These are phyloP conservation scores for Danio jaintianensis DNA, from an alignment of 2,797 vertebrate species.

Conservation along the genomic window DNA sequence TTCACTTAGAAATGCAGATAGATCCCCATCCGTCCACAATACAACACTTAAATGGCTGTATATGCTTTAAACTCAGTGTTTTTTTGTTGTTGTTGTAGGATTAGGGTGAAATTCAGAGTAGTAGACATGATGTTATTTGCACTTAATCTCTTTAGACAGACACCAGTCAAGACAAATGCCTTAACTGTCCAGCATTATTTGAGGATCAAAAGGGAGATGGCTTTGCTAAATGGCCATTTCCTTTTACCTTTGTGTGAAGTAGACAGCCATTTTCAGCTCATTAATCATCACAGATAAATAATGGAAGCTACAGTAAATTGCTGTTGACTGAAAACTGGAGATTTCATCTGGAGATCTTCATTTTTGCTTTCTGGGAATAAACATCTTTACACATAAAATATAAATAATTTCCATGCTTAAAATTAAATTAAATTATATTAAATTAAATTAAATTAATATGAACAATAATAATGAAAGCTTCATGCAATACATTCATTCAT, in stretches of 20 bases:
- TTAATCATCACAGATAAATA: slow-evolving; percentile 5
- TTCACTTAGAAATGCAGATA: slow-evolving; percentile 47
- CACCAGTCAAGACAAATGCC: slow-evolving; percentile 35
- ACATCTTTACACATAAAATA: too few species aligned
- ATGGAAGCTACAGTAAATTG: slow-evolving; percentile 10
- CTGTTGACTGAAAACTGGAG: slow-evolving; percentile 35
- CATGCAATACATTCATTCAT: too few species aligned
- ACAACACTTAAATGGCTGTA: background rate
- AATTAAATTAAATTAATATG: too few species aligned
- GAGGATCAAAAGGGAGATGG: slow-evolving; percentile 40
- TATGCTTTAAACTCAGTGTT: background rate
- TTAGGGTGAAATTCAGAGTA: slow-evolving; percentile 1
- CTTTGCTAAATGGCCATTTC: slow-evolving; percentile 38
- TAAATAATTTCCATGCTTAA: too few species aligned
- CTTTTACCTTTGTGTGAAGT: slow-evolving; percentile 42
- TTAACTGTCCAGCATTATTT: slow-evolving; percentile 23
- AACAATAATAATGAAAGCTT: too few species aligned
- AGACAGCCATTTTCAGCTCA: slow-evolving; percentile 55
- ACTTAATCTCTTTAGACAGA: slow-evolving; percentile 34
- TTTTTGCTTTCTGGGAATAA: too few species aligned
- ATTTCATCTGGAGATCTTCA: slow-evolving; percentile 21
- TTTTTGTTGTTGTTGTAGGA: slow-evolving; percentile 6
- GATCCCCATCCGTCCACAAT: slow-evolving; percentile 38
- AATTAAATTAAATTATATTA: too few species aligned
- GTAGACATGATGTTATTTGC: slow-evolving; percentile 33